Percentiles rank a stretch among this genome's conserved stretches.
Conservation (phyloP, 2,888 invertebrate species). For the Phyto melanocephala region DNA sequence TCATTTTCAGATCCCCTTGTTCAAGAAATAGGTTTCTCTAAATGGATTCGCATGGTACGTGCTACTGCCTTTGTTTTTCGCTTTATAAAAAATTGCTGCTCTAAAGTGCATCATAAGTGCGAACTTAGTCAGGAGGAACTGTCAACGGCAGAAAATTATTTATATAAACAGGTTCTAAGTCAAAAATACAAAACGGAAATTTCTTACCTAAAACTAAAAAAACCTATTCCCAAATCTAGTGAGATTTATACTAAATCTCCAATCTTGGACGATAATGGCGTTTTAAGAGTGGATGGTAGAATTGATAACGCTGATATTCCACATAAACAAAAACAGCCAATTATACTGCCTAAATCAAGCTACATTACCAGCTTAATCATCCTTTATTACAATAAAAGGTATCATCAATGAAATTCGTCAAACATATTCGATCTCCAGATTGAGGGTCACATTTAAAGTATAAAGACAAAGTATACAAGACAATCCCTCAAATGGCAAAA, state of each 20-base stretch:
- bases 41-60: constrained; percentile 12
- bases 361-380: constrained; percentile 19
- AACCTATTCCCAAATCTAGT: neutral
- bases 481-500: too few relatives aligned
- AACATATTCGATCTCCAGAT: too few relatives aligned
- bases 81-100: constrained; percentile 8
- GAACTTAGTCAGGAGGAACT: constrained; percentile 24
- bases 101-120: neutral
- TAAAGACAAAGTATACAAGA: too few relatives aligned
- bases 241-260: constrained; percentile 4
- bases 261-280: neutral
- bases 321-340: neutral
- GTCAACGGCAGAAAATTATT: neutral
- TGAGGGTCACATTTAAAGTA: too few relatives aligned
- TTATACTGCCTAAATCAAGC: constrained; percentile 43
- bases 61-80: neutral
- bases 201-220: neutral
- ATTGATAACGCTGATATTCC: constrained; percentile 14
- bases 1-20: neutral
- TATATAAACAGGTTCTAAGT: constrained; percentile 22
- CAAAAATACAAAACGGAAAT: constrained; percentile 32
- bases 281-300: constrained; percentile 37
- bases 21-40: constrained; percentile 21
- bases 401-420: too few relatives aligned
- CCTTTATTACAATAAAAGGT: too few relatives aligned